These are phyloP conservation scores for Vanacampus margaritifer DNA, from an alignment of 2,113 vertebrate genomes.

Conservation along the genomic window DNA sequence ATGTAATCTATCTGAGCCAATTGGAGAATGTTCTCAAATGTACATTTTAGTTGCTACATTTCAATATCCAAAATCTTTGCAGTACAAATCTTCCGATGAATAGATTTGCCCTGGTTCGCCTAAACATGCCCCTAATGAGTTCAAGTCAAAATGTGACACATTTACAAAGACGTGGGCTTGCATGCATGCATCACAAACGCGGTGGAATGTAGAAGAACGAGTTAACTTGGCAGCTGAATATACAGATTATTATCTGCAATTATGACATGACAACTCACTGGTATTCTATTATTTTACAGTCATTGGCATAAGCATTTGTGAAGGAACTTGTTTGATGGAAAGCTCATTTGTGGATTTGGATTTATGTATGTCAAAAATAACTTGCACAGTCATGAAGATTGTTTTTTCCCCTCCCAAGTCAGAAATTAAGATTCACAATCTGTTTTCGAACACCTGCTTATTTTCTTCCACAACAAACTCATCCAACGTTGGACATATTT, in stretches of 20 bases:
- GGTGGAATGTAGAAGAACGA: conserved; percentile 27
- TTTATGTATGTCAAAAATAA: no score
- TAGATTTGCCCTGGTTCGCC: not conserved
- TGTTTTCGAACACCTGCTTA: no score
- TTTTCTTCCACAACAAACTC: no score
- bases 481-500: no score
- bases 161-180: not conserved
- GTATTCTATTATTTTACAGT: not conserved
- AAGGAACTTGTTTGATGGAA: not conserved
- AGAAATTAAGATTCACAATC: no score
- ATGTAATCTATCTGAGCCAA: no score
- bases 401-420: no score
- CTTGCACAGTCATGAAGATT: no score
- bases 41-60: no score
- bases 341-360: not conserved
- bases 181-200: not conserved
- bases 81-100: not conserved
- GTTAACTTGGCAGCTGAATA: not conserved
- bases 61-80: not conserved
- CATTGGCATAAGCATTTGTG: not conserved
- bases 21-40: no score
- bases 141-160: not conserved
- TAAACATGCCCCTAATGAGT: not conserved
- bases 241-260: not conserved
- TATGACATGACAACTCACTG: not conserved